phyloP scores from a whole-genome alignment of 2,888 invertebrate genomes.

The Spicauda simplicius region DNA sequence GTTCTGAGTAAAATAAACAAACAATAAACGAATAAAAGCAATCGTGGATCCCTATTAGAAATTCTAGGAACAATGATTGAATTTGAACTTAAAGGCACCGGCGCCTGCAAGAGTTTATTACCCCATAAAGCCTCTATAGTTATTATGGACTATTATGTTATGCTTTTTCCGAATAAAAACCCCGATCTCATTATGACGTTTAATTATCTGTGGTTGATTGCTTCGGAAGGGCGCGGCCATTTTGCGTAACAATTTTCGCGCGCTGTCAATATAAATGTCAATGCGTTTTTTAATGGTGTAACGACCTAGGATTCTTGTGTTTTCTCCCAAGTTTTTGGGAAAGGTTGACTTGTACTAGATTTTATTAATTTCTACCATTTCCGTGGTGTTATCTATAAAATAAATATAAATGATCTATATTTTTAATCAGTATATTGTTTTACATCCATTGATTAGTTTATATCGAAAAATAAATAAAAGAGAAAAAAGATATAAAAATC shows the following conservation, averaged over 20 bases:
- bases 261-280: conserved; percentile 32
- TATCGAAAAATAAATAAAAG: no score
- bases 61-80: conserved; percentile 52
- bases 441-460: no score
- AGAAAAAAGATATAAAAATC: no score
- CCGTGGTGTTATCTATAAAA: no score
- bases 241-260: conserved; percentile 34
- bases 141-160: conserved; percentile 62
- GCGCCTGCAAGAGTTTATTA: conserved; percentile 51
- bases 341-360: no score
- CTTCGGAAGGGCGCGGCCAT: conserved; percentile 29
- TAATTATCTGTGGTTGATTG: conserved; percentile 37
- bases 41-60: conserved; percentile 48
- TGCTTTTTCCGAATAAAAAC: conserved; percentile 39
- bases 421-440: no score
- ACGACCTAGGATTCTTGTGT: conserved; percentile 16
- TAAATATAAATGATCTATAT: no score
- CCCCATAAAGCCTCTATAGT: conserved; percentile 54
- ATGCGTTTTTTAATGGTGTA: background rate
- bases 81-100: conserved; percentile 46
- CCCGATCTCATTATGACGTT: conserved; percentile 37
- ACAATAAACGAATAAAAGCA: conserved; percentile 51
- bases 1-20: conserved; percentile 55
- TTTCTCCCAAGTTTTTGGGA: background rate
- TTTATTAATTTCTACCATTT: no score